phyloP scores from a whole-genome alignment of 2,888 invertebrate species.

The Ophioninae sp. region DNA sequence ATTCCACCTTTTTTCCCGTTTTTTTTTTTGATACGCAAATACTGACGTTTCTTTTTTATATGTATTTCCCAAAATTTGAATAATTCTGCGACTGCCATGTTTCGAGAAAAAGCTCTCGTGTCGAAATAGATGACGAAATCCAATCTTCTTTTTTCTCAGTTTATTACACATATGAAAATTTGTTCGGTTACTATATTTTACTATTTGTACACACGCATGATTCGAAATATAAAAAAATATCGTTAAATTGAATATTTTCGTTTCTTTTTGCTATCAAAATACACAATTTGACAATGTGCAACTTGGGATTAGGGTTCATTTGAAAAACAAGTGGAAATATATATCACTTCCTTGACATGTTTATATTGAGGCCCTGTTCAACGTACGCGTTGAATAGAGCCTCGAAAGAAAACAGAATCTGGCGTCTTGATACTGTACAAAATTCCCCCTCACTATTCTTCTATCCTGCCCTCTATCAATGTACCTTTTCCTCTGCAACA shows the following conservation, averaged over 20 bases:
- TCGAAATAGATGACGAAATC: constrained; percentile 4
- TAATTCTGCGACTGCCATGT: neutral
- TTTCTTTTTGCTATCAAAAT: neutral
- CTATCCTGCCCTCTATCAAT: constrained; percentile 54
- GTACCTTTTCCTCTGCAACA: constrained; percentile 26
- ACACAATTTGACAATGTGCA: constrained; percentile 12
- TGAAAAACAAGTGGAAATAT: neutral
- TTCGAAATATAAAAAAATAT: neutral
- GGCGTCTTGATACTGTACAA: constrained; percentile 33
- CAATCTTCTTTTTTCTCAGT: neutral
- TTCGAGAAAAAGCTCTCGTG: neutral
- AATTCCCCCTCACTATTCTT: constrained; percentile 28
- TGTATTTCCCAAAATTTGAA: neutral
- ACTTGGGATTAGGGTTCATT: neutral
- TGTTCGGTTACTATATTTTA: neutral
- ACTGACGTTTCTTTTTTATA: neutral
- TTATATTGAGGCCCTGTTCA: neutral
- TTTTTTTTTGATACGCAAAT: neutral
- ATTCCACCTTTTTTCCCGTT: neutral
- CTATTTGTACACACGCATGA: neutral
- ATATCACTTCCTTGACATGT: neutral
- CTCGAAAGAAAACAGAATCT: constrained; percentile 72
- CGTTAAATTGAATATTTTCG: no score
- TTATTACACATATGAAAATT: neutral
- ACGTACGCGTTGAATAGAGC: neutral